These are phyloP conservation scores for Eupithecia dodoneata DNA, from an alignment of 2,888 invertebrate species.

Conservation along the genomic window DNA sequence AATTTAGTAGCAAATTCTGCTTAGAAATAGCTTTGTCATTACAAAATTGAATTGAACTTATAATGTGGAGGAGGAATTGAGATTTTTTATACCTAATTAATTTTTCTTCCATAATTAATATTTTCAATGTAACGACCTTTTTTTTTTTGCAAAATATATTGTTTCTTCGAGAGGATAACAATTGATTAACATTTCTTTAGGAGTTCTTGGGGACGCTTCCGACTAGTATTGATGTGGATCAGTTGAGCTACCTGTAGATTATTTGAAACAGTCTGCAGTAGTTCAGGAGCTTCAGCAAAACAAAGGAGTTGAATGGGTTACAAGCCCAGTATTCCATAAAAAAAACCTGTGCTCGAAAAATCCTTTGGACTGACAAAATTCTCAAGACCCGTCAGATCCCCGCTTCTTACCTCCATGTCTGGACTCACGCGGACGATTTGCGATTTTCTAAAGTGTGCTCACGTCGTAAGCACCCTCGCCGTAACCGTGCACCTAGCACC, in stretches of 20 bases:
- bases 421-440: constrained; percentile 56
- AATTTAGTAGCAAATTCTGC: neutral
- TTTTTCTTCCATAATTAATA: neutral
- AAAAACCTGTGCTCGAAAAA: neutral
- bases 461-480: constrained; percentile 63
- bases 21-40: neutral
- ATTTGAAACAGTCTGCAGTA: too few relatives aligned
- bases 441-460: constrained; percentile 72
- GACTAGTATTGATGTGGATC: too few relatives aligned
- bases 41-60: neutral
- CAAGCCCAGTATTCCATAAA: too few relatives aligned
- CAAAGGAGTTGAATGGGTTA: too few relatives aligned
- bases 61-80: neutral
- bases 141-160: neutral
- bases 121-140: neutral
- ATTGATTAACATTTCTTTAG: neutral
- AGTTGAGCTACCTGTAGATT: too few relatives aligned
- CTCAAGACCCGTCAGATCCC: constrained; percentile 4
- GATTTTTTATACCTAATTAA: neutral
- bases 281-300: too few relatives aligned
- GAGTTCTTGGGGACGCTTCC: too few relatives aligned
- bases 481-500: constrained; percentile 58
- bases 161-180: neutral
- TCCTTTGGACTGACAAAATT: neutral
- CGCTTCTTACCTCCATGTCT: constrained; percentile 23